Conservation (phyloP, 2,888 invertebrate genomes). For the Zhuqinia jingwanae region DNA sequence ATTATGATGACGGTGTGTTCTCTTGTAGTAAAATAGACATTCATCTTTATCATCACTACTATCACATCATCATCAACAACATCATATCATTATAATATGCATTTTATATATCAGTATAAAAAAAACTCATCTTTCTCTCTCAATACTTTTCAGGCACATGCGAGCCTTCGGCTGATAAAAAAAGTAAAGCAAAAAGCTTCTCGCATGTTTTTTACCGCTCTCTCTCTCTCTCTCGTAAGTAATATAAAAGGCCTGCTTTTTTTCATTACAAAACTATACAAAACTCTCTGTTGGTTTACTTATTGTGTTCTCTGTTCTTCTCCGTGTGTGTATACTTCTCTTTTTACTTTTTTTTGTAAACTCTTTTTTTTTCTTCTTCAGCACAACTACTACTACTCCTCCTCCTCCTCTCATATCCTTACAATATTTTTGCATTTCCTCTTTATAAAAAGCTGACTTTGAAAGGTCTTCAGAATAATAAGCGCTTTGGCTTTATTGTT, state of each 20-base stretch:
- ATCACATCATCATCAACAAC: conserved; percentile 41
- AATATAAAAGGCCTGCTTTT: conserved; percentile 49
- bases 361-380: not conserved
- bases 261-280: too few relatives aligned
- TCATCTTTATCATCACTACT: conserved; percentile 43
- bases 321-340: conserved; percentile 4
- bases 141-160: conserved; percentile 59
- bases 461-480: not conserved
- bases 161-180: conserved; percentile 59
- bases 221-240: not conserved
- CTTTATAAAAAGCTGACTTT: conserved; percentile 5
- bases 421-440: conserved; percentile 50
- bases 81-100: conserved; percentile 28
- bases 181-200: conserved; percentile 50
- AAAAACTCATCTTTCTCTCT: conserved; percentile 35
- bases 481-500: not conserved
- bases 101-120: conserved; percentile 10
- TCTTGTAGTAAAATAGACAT: conserved; percentile 39
- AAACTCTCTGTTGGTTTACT: not conserved
- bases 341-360: not conserved
- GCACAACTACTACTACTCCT: not conserved
- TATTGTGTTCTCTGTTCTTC: not conserved
- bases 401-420: not conserved
- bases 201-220: not conserved
- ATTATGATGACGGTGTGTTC: too few relatives aligned